Evolutionary conservation across 2,888 invertebrate genomes (phyloP).

Genomic region (Rhingia rostrata): DNA sequence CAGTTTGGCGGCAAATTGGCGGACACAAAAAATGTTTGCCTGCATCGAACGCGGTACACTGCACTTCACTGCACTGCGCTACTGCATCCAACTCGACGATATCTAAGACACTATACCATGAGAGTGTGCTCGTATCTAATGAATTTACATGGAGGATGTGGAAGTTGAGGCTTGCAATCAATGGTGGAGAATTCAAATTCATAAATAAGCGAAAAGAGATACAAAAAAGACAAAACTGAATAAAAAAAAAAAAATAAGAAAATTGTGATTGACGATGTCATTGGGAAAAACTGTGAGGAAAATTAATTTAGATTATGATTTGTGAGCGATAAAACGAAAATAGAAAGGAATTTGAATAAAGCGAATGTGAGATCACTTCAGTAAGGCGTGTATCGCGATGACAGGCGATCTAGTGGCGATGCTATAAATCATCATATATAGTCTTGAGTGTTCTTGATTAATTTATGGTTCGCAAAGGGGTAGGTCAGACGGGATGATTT

Average conservation of each 20-base stretch:
- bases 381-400: conserved; percentile 44
- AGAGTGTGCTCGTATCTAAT: conserved; percentile 23
- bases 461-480: conserved; percentile 5
- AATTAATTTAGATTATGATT: conserved; percentile 73
- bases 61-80: not conserved
- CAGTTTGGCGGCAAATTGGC: conserved; percentile 71
- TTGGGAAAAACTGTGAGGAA: conserved; percentile 53
- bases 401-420: conserved; percentile 52
- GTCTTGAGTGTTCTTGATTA: conserved; percentile 37
- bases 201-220: conserved; percentile 37
- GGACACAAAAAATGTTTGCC: conserved; percentile 53
- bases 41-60: conserved; percentile 26
- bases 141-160: conserved; percentile 71
- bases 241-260: conserved; percentile 5
- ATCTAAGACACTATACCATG: not conserved
- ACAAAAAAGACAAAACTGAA: too few relatives aligned
- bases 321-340: conserved; percentile 69
- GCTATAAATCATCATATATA: conserved; percentile 50
- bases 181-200: conserved; percentile 61
- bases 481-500: not conserved
- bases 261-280: conserved; percentile 72
- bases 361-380: conserved; percentile 57
- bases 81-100: too few relatives aligned
- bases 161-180: conserved; percentile 70
- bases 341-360: conserved; percentile 67